Evolutionary conservation across 2,888 invertebrate genomes (phyloP), one percentile per base, ranked within the genome.

Genomic region (Ischnura elegans): DNA sequence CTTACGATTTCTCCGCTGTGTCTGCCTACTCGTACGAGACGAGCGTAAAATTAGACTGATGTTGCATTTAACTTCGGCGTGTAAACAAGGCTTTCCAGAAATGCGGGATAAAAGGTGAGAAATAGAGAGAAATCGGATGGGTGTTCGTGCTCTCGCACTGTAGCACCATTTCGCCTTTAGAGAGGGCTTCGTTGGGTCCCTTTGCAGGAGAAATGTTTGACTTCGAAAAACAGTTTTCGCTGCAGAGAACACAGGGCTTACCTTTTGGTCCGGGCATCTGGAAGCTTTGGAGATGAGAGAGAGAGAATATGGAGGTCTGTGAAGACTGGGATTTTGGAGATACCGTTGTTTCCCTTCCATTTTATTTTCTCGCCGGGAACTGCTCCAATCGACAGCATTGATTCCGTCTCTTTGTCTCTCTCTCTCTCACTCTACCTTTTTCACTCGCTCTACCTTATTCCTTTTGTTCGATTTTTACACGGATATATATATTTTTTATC

Each of bases 241-340:
- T n/a, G 87, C 43, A 87, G 29, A 76, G 29, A 93, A 36, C 47
- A 21, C 47, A 51, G n/a, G 61, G 93, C 46, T 87, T 25, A 36
- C 85, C 51, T 55, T n/a, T n/a, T 19, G 66, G 86, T 45, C 47
- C 45, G 36, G 85, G 93, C 46, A 93, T 55, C 43, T 93, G 94
- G 5, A 93, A 86, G 36, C n/a, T 42, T 13, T 51, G 51, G 87
- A 87, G 87, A 29, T 87, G 94, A n/a, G 43, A 43, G 21, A 45
- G 46, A 47, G 55, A 85, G 43, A 93, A 66, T 3, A 55, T 42
- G 86, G 94, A 87, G 94, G 47, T n/a, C n/a, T n/a, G 61, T 87
- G 87, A 25, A 85, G 94, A 21, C 93, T 55, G 21, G 46, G 43
- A 85, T 87, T 93, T 29, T 87, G 87, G 21, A 93, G 84, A 47